Evolutionary conservation across 1,140 invertebrate genomes (phyloP).

Genomic region (Papilio polytes): DNA sequence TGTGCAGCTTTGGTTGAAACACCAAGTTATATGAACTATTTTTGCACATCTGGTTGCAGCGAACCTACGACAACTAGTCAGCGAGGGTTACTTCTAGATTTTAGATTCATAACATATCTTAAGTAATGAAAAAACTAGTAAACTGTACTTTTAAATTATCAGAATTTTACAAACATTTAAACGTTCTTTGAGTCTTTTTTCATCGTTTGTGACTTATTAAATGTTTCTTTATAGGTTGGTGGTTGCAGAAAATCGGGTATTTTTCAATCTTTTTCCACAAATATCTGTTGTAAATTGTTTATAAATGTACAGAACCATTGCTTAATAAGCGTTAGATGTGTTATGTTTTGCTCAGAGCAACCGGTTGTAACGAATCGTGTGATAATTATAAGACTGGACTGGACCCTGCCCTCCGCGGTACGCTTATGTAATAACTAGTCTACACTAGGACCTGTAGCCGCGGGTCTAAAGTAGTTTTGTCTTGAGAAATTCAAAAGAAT

Average conservation of each 20-base stretch:
- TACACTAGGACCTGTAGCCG: neutral
- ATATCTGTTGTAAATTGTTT: neutral
- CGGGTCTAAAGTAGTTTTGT: neutral
- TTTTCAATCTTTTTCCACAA: neutral
- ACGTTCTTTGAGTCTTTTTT: too few species aligned
- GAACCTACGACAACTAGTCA: conserved; percentile 50
- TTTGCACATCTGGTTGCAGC: conserved; percentile 62
- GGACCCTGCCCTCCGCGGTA: neutral
- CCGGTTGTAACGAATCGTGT: conserved; percentile 70
- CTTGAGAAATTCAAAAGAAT: conserved; percentile 13
- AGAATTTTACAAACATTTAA: too few species aligned
- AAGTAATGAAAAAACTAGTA: too few species aligned
- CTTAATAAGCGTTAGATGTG: neutral
- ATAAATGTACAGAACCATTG: conserved; percentile 35
- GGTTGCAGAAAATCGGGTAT: neutral
- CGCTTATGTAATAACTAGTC: conserved; percentile 31
- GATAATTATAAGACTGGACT: conserved; percentile 53
- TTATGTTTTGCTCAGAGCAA: conserved; percentile 52
- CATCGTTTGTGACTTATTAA: too few species aligned
- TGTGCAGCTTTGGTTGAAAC: conserved; percentile 8
- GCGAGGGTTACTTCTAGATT: conserved; percentile 49
- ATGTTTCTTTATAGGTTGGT: too few species aligned
- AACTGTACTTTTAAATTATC: too few species aligned
- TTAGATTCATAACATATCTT: neutral
- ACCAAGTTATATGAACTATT: conserved; percentile 56